Base-by-base conservation (phyloP, 2,888 invertebrate species). In the Alitta virens region DNA sequence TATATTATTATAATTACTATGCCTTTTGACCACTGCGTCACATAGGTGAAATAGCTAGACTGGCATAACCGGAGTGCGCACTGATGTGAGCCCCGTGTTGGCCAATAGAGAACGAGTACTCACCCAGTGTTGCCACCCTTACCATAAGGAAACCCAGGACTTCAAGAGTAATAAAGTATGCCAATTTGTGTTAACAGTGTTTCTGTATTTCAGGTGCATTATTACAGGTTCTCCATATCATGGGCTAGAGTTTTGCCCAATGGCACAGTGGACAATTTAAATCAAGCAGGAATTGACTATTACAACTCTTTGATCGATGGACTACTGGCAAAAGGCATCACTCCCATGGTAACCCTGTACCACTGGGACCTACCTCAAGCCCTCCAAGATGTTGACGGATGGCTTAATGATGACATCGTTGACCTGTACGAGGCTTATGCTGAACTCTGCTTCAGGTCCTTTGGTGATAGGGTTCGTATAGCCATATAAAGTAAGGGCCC, bases 261-360 rank as follows among this genome's bases (percentile, higher is more conserved):
- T 3, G 46, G 5, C 83, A 33, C 5, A 33, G 5, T 33, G 33
- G 33, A 33, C 33, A 33, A 33, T 33, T 5, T 33, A 12, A 92
- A 89, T 74, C 25, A n/a, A 7, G 54, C 21, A 7, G 67, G 65
- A 14, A 26, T 67, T 1, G 57, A 62, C n/a, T 90, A 90, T 79
- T 92, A 92, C 77, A 87, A 86, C 72, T 86, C 88, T 70, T 80
- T 92, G 55, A 88, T 92, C 61, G 84, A 89, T 71, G 88, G 87
- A 72, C 83, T 91, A 5, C 67, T 88, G 12, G 81, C 78, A 0
- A 81, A 84, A 52, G 83, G 83, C 16, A 86, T 88, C 60, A 77
- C 80, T 55, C 87, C 88, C 16, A 67, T 77, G 63, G 66, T 85
- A 14, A 86, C 85, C 85, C 86, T 76, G 84, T 85, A 65, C 59